These are phyloP conservation scores for Neoascia interrupta DNA, from an alignment of 2,888 invertebrate genomes.

Conservation along the genomic window DNA sequence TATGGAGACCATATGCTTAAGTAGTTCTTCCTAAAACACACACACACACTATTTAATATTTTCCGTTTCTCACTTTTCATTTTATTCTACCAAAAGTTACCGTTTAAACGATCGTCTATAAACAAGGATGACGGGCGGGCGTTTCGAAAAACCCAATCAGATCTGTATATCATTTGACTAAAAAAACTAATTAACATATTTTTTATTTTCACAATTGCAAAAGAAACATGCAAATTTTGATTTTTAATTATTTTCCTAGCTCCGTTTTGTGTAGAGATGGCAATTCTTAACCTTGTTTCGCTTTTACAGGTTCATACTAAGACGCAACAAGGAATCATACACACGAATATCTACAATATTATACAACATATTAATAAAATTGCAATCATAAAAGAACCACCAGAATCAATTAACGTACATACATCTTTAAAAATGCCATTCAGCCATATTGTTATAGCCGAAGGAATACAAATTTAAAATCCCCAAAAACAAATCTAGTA, in stretches of 20 bases:
- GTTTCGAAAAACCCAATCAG: conserved; percentile 46
- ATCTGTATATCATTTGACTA: conserved; percentile 54
- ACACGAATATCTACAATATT: conserved; percentile 28
- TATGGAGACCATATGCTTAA: conserved; percentile 1
- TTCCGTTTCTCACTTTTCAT: conserved; percentile 46
- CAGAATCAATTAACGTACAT: conserved; percentile 32
- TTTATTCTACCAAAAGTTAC: conserved; percentile 52
- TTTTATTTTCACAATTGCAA: background rate
- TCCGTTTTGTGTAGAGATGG: background rate
- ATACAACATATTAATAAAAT: conserved; percentile 26
- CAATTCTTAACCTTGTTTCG: background rate
- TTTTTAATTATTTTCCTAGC: background rate
- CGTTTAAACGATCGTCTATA: conserved; percentile 47
- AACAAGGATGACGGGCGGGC: conserved; percentile 41
- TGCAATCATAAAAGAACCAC: conserved; percentile 64
- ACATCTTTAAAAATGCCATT: conserved; percentile 42
- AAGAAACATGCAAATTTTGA: background rate
- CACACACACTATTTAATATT: conserved; percentile 26
- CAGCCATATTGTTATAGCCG: conserved; percentile 47
- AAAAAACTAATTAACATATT: background rate
- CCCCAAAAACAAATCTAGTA: conserved; percentile 18
- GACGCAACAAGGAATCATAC: background rate
- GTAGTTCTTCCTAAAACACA: background rate
- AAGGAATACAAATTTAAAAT: conserved; percentile 54
- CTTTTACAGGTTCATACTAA: conserved; percentile 55